These are phyloP conservation scores for Theocolax elegans DNA, from an alignment of 1,140 invertebrate species.

Conservation along the genomic window DNA sequence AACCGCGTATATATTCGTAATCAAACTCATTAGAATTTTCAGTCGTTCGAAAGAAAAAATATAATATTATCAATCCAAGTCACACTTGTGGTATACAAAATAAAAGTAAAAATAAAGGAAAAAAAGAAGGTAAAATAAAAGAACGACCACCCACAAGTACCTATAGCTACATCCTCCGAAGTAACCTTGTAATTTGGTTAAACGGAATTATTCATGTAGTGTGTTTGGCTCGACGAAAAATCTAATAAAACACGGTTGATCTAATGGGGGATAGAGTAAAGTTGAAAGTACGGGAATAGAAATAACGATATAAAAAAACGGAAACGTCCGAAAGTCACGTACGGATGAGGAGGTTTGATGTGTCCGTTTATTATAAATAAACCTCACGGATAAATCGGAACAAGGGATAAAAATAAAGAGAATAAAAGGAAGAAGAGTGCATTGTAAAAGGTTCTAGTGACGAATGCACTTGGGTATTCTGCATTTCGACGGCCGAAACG, in stretches of 20 bases:
- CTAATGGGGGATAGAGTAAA: too few relatives aligned
- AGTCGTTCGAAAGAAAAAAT: not conserved
- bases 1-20: not conserved
- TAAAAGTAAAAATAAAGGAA: too few relatives aligned
- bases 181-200: constrained; percentile 7
- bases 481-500: not conserved
- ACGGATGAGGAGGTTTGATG: constrained; percentile 12
- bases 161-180: not conserved
- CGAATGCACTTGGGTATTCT: not conserved
- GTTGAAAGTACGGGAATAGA: too few relatives aligned
- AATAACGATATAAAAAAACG: constrained; percentile 27
- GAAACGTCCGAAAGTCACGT: constrained; percentile 26
- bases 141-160: constrained; percentile 3
- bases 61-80: not conserved
- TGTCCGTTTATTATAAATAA: constrained; percentile 19
- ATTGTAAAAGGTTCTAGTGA: too few relatives aligned
- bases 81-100: not conserved
- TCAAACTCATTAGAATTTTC: not conserved
- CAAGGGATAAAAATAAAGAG: constrained; percentile 12
- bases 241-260: constrained; percentile 21
- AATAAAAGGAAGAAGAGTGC: too few relatives aligned
- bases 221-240: not conserved
- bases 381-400: constrained; percentile 37
- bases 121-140: not conserved
- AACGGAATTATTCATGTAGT: constrained; percentile 25